Base-by-base conservation (phyloP, 2,797 vertebrate species). In the Calcarius lapponicus region DNA sequence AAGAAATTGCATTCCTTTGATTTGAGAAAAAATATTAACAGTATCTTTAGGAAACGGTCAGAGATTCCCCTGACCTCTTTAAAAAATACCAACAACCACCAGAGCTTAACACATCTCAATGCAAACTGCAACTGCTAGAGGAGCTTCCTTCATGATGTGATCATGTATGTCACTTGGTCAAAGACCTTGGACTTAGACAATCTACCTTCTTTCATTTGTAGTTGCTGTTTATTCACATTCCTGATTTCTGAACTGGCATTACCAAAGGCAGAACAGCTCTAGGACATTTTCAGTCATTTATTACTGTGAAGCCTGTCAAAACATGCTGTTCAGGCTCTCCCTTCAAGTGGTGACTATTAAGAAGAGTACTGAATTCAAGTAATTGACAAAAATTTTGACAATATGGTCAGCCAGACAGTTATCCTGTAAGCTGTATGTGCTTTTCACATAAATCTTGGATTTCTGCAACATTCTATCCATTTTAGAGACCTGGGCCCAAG, bases 91-190 rank as follows among this genome's bases (percentile, higher is more conserved):
- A 67, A 17, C 47, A 69, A 51, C 21, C 57, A 64, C 1, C 8
- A 45, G n/a, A 65, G 75, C 56, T 80, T 54, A 62, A 50, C 16
- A 22, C 20, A 62, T 26, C 34, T 70, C 31, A 69, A 11, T 14
- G 19, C 26, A 82, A 64, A 69, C 16, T 72, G 19, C 24, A 91
- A 38, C 26, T 40, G 17, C 29, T 76, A 58, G 17, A 83, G 12
- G 10, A 70, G 76, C 53, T 84, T 56, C 17, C 25, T 74, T 47
- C 57, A 78, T 43, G 50, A 61, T 17, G 8, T 20, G 8, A 91
- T 69, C 22, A n/a, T 0, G 0, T 51, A 34, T 36, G 22, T 66
- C 53, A 40, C 26, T 51, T 26, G 3, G 47, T 61, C 43, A 62
- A 10, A 81, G 26, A 79, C 24, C 20, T 25, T 34, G 26, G 38